Evolutionary conservation across 2,888 invertebrate species (phyloP).

Genomic region (Gerosis bhagava): DNA sequence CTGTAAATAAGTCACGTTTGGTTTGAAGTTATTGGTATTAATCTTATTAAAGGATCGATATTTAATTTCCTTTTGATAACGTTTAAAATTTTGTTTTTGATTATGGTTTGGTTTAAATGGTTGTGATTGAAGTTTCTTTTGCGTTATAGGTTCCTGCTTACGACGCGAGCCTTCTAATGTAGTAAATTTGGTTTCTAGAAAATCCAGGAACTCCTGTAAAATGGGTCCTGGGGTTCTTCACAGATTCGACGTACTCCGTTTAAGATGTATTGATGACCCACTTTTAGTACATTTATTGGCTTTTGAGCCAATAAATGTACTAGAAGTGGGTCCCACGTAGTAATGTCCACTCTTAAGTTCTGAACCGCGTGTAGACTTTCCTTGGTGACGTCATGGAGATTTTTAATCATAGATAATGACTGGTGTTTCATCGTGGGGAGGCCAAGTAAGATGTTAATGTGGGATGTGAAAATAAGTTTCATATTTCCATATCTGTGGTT

Average conservation of each 20-base stretch:
- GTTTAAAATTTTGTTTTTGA: neutral
- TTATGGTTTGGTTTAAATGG: neutral
- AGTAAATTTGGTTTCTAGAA: conserved; percentile 1
- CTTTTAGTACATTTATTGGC: neutral
- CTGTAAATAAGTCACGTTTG: neutral
- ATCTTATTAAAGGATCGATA: neutral
- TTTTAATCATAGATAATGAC: neutral
- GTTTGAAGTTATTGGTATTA: neutral
- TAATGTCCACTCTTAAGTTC: conserved; percentile 1
- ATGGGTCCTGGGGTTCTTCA: neutral
- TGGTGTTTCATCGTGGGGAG: neutral
- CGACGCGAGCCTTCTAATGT: neutral
- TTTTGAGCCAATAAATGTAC: conserved; percentile 1
- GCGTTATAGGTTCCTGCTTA: neutral
- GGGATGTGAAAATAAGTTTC: conserved; percentile 1
- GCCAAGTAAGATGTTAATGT: neutral
- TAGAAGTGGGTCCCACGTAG: conserved; percentile 1
- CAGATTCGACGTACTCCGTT: neutral
- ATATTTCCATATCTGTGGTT: conserved; percentile 2
- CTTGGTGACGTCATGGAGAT: conserved; percentile 2
- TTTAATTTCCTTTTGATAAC: neutral
- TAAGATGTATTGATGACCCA: too few relatives aligned
- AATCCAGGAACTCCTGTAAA: neutral
- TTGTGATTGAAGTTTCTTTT: neutral
- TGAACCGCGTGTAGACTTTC: conserved; percentile 7